phyloP scores from a whole-genome alignment of 2,797 vertebrate genomes.

The Loriculus beryllinus region DNA sequence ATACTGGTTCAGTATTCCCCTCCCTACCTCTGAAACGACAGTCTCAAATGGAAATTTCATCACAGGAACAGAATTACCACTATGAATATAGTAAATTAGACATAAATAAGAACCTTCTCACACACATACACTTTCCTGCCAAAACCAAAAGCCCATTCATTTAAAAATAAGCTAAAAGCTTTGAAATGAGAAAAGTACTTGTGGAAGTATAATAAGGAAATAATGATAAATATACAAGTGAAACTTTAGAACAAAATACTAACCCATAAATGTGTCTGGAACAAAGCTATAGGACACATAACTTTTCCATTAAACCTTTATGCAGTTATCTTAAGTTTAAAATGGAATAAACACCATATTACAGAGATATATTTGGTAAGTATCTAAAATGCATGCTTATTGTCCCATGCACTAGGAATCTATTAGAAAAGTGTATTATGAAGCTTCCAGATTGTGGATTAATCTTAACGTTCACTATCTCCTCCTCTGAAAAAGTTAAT shows the following conservation, averaged over 20 bases:
- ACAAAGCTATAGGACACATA: not conserved
- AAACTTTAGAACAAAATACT: not conserved
- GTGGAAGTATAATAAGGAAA: not conserved
- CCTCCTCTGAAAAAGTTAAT: not conserved
- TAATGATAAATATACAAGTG: not conserved
- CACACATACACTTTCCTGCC: not conserved
- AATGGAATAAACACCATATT: not conserved
- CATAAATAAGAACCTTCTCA: not conserved
- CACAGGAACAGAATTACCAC: not conserved
- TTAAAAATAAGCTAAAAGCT: not conserved
- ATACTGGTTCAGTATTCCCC: not conserved
- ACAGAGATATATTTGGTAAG: not conserved
- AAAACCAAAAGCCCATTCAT: not conserved
- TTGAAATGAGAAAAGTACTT: not conserved
- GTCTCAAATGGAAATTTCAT: not conserved
- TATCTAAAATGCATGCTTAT: not conserved
- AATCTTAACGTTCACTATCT: not conserved
- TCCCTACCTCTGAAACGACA: not conserved
- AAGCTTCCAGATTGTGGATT: not conserved
- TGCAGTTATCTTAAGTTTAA: not conserved
- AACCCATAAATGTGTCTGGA: not conserved
- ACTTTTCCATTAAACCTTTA: not conserved
- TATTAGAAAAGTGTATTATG: not conserved
- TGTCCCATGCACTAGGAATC: not conserved
- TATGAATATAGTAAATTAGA: not conserved